Conservation (phyloP, 1,140 invertebrate genomes). For the Panulirus ornatus region DNA sequence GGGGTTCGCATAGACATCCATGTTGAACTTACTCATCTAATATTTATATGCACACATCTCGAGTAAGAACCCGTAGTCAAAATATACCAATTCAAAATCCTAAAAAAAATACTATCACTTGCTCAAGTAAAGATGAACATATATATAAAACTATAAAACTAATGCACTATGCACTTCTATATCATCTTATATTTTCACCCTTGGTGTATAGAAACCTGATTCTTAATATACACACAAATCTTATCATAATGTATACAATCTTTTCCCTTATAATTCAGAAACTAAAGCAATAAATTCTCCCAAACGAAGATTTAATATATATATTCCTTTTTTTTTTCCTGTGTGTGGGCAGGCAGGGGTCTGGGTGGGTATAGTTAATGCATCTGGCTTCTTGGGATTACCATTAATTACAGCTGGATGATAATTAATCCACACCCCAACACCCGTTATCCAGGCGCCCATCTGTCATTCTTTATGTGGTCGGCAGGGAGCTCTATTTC, state of each 20-base stretch:
- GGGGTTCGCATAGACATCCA: too few relatives aligned
- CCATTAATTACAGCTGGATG: conserved; percentile 65
- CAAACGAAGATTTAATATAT: conserved; percentile 1
- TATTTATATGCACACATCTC: too few relatives aligned
- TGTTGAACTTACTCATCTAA: too few relatives aligned
- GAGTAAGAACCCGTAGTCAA: too few relatives aligned
- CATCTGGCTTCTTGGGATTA: conserved; percentile 57
- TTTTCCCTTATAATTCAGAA: too few relatives aligned
- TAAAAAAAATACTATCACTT: too few relatives aligned
- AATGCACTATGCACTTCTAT: too few relatives aligned
- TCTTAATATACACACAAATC: too few relatives aligned
- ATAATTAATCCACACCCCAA: conserved; percentile 69
- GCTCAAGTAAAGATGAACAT: neutral
- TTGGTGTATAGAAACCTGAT: too few relatives aligned
- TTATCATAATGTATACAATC: conserved; percentile 27
- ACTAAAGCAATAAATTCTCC: neutral
- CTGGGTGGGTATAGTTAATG: conserved; percentile 58
- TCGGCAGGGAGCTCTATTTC: conserved; percentile 11
- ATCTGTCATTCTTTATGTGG: conserved; percentile 71
- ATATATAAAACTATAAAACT: neutral
- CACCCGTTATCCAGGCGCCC: conserved; percentile 41
- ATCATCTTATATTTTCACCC: too few relatives aligned
- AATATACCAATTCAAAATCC: too few relatives aligned
- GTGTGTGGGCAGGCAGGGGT: conserved; percentile 9
- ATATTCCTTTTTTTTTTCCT: conserved; percentile 9